Evolutionary conservation across 37 sponge, comb jelly and placozoan species (phyloP), one percentile per base, ranked within the genome.

Genomic region (Amphimedon queenslandica): DNA sequence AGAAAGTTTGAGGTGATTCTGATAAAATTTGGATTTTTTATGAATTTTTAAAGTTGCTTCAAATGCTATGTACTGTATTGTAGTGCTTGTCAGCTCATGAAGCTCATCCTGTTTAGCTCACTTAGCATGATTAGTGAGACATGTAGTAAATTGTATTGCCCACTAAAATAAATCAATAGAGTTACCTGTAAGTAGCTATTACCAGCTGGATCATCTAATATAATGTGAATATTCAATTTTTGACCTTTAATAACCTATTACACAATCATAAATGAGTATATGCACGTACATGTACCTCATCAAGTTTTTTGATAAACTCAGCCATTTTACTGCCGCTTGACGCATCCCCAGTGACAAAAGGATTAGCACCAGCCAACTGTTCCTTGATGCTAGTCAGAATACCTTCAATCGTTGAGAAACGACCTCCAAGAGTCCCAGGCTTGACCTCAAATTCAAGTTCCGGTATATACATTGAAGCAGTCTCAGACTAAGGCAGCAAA

Each of bases 171-270:
- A n/a, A n/a, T n/a, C n/a, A n/a, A n/a, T n/a, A n/a, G n/a, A 29
- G 43, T n/a, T 78, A 93, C 94, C 73, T 93, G 96, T 0, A 97
- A 72, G 67, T 89, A 97, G 71, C 94, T 94, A 63, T 97, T 97
- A 18, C 99, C 99, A 43, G 93, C 93, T 34, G 99, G 99, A 61
- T 97, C 99, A 75, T 94, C 95, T 60, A 97, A 28, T n/a, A 94
- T 78, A 2, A 97, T 55, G 20, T 86, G 80, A 0, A 96, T 83
- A 41, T 55, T 41, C 1, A 92, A 33, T 36, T 34, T 47, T 40
- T 87, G 56, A 13, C 93, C 89, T 33, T 42, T 40, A 37, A 70
- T 77, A 31, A 88, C 57, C 86, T 93, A 38, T 18, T 43, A 60
- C 5, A 6, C 61, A 60, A 60, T 25, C 21, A 11, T 6, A 11